Percentiles rank a stretch among this genome's conserved stretches.
phyloP scores from a whole-genome alignment of 2,113 vertebrate species.

The Martes martes region DNA sequence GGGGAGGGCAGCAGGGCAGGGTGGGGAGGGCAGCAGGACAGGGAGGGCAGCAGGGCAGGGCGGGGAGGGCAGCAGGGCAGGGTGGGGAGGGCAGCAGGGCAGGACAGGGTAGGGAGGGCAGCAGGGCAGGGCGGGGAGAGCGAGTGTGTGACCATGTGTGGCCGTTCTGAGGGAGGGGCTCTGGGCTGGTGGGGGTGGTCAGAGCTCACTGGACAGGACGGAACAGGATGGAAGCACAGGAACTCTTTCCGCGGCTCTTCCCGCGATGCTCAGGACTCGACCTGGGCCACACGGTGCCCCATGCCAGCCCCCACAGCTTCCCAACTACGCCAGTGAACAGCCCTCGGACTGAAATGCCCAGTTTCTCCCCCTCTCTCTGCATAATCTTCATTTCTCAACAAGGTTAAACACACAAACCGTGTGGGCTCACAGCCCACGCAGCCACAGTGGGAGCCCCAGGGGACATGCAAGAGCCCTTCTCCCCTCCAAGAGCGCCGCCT shows the following conservation, averaged over 20 bases:
- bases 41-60: neutral
- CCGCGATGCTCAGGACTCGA: neutral
- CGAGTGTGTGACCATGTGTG: fast-evolving
- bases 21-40: neutral
- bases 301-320: neutral
- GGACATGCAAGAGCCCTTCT: neutral
- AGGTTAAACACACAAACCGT: neutral
- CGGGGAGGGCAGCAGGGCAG: neutral
- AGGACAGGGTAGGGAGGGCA: neutral
- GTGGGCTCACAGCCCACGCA: fast-evolving
- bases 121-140: neutral
- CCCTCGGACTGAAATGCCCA: neutral
- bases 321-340: neutral
- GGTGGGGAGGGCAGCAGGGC: neutral
- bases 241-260: neutral
- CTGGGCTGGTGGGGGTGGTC: neutral
- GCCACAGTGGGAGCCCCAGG: fast-evolving
- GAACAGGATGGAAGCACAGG: neutral
- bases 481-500: fast-evolving
- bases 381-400: neutral
- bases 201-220: neutral
- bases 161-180: neutral
- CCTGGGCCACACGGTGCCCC: no score
- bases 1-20: neutral
- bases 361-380: neutral